Evolutionary conservation across 2,888 invertebrate species (phyloP).

Genomic region (Nemotelus nigrinus): DNA sequence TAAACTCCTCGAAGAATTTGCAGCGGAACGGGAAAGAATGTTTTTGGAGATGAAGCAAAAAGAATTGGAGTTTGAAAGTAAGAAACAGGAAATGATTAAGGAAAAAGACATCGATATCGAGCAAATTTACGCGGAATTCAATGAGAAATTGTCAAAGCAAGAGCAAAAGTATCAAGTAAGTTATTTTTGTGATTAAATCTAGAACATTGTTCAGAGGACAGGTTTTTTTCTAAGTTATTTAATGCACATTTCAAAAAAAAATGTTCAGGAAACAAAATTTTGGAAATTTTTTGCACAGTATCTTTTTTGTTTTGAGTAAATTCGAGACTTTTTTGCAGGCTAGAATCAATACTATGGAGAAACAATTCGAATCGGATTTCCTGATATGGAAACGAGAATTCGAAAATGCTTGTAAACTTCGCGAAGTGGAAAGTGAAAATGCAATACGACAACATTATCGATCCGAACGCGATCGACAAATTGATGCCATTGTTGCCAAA

Average conservation of each 20-base stretch:
- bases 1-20: constrained; percentile 66
- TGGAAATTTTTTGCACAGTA: too few relatives aligned
- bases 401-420: constrained; percentile 63
- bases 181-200: not conserved
- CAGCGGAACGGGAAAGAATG: constrained; percentile 64
- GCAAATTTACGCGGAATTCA: constrained; percentile 66
- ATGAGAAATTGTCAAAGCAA: constrained; percentile 66
- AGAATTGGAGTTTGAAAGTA: constrained; percentile 62
- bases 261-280: too few relatives aligned
- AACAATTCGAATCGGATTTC: constrained; percentile 72
- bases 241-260: not conserved
- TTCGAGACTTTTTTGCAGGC: constrained; percentile 60
- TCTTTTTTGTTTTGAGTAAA: not conserved
- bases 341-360: constrained; percentile 68
- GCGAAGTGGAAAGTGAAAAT: constrained; percentile 74
- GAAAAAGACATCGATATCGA: constrained; percentile 67
- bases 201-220: not conserved
- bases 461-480: constrained; percentile 80
- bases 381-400: constrained; percentile 71
- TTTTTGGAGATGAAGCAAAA: constrained; percentile 65
- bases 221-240: not conserved
- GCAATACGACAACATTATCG: constrained; percentile 76
- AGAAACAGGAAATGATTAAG: constrained; percentile 62
- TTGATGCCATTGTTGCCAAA: constrained; percentile 68
- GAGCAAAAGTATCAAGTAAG: constrained; percentile 63